A percentile compares a stretch with the other conserved stretches of the same genome.
phyloP scores from a whole-genome alignment of 2,888 invertebrate species.

The Morinoia aosen region DNA sequence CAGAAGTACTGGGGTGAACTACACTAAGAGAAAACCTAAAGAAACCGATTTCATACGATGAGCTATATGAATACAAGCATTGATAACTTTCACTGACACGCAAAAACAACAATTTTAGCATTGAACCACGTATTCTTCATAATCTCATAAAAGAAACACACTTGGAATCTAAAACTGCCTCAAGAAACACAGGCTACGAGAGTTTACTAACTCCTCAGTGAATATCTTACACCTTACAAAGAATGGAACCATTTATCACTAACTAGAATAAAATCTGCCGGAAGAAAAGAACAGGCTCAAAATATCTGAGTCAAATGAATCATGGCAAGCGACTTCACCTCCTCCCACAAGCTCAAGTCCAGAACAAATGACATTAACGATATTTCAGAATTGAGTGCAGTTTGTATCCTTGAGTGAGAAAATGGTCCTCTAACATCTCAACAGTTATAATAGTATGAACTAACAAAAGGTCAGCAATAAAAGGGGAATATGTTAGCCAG shows the following conservation, averaged over 20 bases:
- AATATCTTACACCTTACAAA: constrained; percentile 49
- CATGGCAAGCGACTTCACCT: background rate
- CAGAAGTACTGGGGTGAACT: constrained; percentile 13
- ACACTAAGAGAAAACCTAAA: constrained; percentile 10
- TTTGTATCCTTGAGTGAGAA: constrained; percentile 7
- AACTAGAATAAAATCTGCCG: constrained; percentile 13
- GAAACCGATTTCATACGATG: background rate
- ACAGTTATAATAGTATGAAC: constrained; percentile 44
- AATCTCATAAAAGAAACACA: constrained; percentile 29
- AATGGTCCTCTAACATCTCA: constrained; percentile 45
- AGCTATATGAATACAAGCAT: constrained; percentile 1
- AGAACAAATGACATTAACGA: constrained; percentile 7
- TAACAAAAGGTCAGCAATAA: constrained; percentile 40
- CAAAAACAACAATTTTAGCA: constrained; percentile 4
- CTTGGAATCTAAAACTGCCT: constrained; percentile 42
- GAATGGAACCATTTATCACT: constrained; percentile 40
- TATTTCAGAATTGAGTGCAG: constrained; percentile 6
- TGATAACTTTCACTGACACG: constrained; percentile 4
- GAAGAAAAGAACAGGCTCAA: background rate
- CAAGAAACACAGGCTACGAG: constrained; percentile 42
- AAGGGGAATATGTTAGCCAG: constrained; percentile 38
- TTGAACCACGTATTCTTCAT: background rate
- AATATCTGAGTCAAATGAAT: background rate
- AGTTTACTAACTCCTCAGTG: constrained; percentile 33
- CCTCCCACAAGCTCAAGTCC: background rate